A percentile compares a stretch with the other conserved stretches of the same genome.
phyloP scores from a whole-genome alignment of 2,888 invertebrate species.

The Drosophila planitibia region DNA sequence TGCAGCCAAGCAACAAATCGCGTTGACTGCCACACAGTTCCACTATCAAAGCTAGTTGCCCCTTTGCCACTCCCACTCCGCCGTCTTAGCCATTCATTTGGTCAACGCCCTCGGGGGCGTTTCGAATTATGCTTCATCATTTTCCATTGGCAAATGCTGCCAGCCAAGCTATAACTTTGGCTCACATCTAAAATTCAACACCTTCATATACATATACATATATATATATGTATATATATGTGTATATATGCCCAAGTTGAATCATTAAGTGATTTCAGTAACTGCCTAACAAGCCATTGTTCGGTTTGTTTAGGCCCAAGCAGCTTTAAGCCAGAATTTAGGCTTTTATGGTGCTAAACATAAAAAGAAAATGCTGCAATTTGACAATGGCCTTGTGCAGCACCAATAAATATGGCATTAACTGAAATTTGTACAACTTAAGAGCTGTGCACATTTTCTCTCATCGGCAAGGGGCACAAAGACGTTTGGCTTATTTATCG shows the following conservation, averaged over 20 bases:
- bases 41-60: conserved; percentile 25
- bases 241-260: not conserved
- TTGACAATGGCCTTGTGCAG: not conserved
- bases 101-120: conserved; percentile 69
- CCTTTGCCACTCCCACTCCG: not conserved
- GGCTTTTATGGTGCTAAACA: conserved; percentile 5
- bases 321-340: not conserved
- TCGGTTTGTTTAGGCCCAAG: too few species aligned
- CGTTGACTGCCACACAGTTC: conserved; percentile 61
- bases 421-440: not conserved
- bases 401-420: not conserved
- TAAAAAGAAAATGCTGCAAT: conserved; percentile 1
- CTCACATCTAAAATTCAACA: not conserved
- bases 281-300: conserved; percentile 2
- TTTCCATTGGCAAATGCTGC: conserved; percentile 44
- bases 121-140: conserved; percentile 73
- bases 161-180: conserved; percentile 2
- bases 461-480: not conserved
- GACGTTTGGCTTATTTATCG: not conserved
- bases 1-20: conserved; percentile 76
- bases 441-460: not conserved
- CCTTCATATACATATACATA: not conserved
- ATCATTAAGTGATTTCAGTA: not conserved
- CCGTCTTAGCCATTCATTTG: conserved; percentile 33
- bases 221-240: not conserved